These are phyloP conservation scores for Micropterix aruncella DNA, from an alignment of 2,888 invertebrate species.

Conservation along the genomic window DNA sequence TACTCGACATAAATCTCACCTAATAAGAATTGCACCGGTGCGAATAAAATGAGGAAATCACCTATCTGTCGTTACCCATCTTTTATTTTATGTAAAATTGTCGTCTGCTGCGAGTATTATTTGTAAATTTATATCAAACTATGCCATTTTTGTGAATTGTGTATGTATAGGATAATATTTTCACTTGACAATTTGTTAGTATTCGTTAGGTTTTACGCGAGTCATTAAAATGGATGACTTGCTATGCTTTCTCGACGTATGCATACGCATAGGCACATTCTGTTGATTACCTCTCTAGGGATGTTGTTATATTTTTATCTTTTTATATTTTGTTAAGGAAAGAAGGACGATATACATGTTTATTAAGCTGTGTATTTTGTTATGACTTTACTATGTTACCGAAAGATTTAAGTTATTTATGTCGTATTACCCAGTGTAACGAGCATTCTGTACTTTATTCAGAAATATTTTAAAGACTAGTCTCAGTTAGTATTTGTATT, in stretches of 20 bases:
- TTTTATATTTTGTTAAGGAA: constrained; percentile 7
- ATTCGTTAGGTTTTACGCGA: not conserved
- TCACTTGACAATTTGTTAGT: too few species aligned
- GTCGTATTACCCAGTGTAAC: not conserved
- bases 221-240: not conserved
- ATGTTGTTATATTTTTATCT: constrained; percentile 4
- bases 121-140: too few species aligned
- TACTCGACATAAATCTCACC: constrained; percentile 4
- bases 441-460: constrained; percentile 11
- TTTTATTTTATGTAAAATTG: constrained; percentile 1
- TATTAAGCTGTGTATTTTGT: constrained; percentile 1
- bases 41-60: not conserved
- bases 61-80: not conserved
- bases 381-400: constrained; percentile 7
- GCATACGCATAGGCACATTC: constrained; percentile 1
- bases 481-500: constrained; percentile 6
- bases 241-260: not conserved
- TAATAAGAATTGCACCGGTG: not conserved
- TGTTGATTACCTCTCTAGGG: constrained; percentile 9
- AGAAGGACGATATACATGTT: constrained; percentile 6
- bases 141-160: too few species aligned
- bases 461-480: constrained; percentile 9
- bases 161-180: too few species aligned
- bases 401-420: constrained; percentile 8
- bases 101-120: too few species aligned